A percentile compares a stretch with the other conserved stretches of the same genome.
These are phyloP conservation scores for Onychostruthus taczanowskii DNA, from an alignment of 2,113 vertebrate species.

Conservation along the genomic window DNA sequence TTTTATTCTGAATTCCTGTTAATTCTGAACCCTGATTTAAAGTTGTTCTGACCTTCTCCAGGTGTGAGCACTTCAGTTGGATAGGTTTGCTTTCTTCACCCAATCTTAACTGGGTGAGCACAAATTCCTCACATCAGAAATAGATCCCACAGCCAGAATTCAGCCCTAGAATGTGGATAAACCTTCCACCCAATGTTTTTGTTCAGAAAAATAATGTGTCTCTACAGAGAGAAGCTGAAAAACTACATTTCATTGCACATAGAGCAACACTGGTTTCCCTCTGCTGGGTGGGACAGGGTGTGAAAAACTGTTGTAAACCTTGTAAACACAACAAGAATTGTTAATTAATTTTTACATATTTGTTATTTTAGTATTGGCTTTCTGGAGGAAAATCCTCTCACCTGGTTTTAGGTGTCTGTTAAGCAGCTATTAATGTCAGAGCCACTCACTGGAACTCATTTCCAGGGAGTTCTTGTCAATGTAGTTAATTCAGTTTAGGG, in stretches of 20 bases:
- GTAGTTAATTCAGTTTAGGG: neutral
- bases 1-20: neutral
- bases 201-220: neutral
- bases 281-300: neutral
- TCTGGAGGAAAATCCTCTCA: neutral
- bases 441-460: neutral
- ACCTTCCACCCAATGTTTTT: accelerated
- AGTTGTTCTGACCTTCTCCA: neutral
- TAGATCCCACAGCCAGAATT: neutral
- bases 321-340: neutral
- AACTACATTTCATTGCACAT: neutral
- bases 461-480: neutral
- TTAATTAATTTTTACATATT: neutral
- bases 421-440: neutral
- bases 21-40: neutral
- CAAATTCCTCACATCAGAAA: neutral
- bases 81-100: neutral
- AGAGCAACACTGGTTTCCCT: neutral
- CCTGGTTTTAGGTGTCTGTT: neutral
- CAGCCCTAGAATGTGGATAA: neutral
- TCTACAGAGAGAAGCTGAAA: neutral
- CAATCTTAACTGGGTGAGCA: neutral
- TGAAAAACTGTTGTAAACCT: neutral
- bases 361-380: neutral
- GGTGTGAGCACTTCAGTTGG: neutral